A percentile compares a stretch with the other conserved stretches of the same genome.
Evolutionary conservation across 2,113 vertebrate species (phyloP).

Genomic region (Jaculus jaculus): DNA sequence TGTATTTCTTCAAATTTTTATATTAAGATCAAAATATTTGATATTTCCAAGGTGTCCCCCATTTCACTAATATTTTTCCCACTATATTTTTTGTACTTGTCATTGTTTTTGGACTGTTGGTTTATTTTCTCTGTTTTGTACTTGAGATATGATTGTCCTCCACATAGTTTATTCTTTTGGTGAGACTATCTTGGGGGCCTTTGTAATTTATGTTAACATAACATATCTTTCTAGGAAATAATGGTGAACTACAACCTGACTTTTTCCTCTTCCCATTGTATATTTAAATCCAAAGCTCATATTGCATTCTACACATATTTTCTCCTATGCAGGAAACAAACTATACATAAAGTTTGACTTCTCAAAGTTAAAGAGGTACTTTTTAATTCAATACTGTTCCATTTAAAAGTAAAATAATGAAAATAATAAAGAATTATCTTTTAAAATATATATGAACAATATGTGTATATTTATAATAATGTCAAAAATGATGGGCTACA

Average conservation of each 20-base stretch:
- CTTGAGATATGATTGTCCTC: no score
- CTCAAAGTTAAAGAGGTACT: not conserved
- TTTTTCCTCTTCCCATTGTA: not conserved
- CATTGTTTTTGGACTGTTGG: no score
- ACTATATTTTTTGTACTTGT: no score
- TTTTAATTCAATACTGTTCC: not conserved
- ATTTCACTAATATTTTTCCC: no score
- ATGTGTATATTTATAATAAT: not conserved
- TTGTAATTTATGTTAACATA: not conserved
- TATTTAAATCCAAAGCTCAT: not conserved
- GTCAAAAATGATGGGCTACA: not conserved
- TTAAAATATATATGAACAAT: not conserved
- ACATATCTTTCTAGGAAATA: not conserved
- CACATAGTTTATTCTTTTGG: no score
- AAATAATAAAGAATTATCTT: not conserved
- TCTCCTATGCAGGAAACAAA: not conserved
- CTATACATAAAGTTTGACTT: not conserved
- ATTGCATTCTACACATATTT: not conserved
- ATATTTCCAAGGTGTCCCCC: no score
- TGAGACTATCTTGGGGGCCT: not conserved
- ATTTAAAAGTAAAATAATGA: not conserved
- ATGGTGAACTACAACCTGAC: not conserved
- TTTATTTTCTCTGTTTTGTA: no score
- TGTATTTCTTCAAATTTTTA: no score
- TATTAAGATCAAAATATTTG: no score